phyloP scores from a whole-genome alignment of 2,113 vertebrate species.

The Halcyon senegalensis region DNA sequence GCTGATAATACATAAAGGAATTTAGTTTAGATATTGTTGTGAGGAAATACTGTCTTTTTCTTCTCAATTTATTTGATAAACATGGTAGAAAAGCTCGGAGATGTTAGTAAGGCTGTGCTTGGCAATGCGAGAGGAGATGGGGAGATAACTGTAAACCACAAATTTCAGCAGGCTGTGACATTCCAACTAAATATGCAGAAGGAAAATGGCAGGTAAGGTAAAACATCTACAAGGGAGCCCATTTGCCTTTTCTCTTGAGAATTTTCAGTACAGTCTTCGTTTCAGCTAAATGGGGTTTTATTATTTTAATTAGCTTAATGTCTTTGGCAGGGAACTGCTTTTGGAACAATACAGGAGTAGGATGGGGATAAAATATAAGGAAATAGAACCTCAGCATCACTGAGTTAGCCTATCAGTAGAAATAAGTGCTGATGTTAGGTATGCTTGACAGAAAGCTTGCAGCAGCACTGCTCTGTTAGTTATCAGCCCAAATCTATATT shows the following conservation, averaged over 20 bases:
- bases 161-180: neutral
- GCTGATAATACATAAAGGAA: neutral
- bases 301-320: conserved; percentile 60
- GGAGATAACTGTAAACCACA: neutral
- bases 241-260: conserved; percentile 16
- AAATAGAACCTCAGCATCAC: neutral
- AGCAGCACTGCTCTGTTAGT: neutral
- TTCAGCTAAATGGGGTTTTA: conserved; percentile 40
- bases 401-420: neutral
- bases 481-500: conserved; percentile 21
- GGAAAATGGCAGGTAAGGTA: neutral
- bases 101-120: neutral
- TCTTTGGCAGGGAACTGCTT: conserved; percentile 17
- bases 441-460: neutral
- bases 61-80: neutral
- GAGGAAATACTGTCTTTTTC: neutral
- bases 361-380: neutral
- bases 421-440: conserved; percentile 34
- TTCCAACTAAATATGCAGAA: neutral
- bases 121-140: neutral
- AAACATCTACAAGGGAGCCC: neutral
- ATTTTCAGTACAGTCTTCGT: conserved; percentile 16
- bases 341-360: conserved; percentile 12
- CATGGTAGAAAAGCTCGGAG: neutral
- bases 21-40: neutral